Evolutionary conservation across 2,888 invertebrate genomes (phyloP).

Genomic region (Drosophila colorata): DNA sequence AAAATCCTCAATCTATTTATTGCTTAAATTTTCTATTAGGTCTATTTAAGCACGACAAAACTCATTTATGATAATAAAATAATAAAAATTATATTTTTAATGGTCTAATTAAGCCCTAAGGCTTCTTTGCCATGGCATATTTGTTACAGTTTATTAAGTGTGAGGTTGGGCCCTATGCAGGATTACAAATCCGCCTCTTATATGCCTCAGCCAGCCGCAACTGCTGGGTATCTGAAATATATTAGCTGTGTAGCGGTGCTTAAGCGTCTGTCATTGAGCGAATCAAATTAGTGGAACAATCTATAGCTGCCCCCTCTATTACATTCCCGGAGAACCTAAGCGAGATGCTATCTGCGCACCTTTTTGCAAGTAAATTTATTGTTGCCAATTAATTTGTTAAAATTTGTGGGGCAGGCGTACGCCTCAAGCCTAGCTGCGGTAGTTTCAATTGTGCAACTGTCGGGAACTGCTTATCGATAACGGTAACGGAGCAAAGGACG

Average conservation of each 20-base stretch:
- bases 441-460: constrained; percentile 64
- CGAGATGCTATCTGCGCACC: constrained; percentile 73
- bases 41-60: no score
- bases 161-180: neutral
- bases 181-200: neutral
- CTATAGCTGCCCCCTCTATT: constrained; percentile 50
- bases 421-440: constrained; percentile 53
- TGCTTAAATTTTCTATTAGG: no score
- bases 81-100: no score
- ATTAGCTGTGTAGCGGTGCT: constrained; percentile 57
- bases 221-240: constrained; percentile 51
- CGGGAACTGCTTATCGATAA: constrained; percentile 77
- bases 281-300: constrained; percentile 78
- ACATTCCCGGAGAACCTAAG: constrained; percentile 25
- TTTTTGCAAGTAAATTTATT: constrained; percentile 81
- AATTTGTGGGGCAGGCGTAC: constrained; percentile 75
- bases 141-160: no score
- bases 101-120: no score
- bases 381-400: constrained; percentile 84
- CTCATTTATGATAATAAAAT: no score
- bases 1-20: no score
- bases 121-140: no score
- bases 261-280: constrained; percentile 74
- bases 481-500: constrained; percentile 40
- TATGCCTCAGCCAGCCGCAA: neutral